Conservation (phyloP, 2,888 invertebrate genomes). For the Hypercompe scribonia region DNA sequence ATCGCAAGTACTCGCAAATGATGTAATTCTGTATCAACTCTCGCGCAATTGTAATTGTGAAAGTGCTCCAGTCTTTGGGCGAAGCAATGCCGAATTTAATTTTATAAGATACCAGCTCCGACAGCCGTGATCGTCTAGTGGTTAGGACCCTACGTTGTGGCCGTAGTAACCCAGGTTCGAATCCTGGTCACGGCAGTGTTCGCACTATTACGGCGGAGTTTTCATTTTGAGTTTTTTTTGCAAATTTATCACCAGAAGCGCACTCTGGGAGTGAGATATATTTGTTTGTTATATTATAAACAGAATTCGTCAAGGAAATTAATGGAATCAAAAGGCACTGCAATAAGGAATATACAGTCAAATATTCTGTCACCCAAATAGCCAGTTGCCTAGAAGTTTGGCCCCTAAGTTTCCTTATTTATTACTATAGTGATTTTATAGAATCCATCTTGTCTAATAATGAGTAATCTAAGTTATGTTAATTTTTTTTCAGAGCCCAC, state of each 20-base stretch:
- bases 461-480: no score
- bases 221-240: background rate
- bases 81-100: background rate
- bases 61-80: constrained; percentile 46
- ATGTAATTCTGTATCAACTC: constrained; percentile 10
- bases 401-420: background rate
- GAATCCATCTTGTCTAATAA: background rate
- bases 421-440: background rate
- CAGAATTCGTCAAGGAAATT: no score
- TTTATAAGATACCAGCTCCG: constrained; percentile 53
- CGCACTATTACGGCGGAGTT: constrained; percentile 51
- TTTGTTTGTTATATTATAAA: no score
- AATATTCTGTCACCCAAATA: no score
- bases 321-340: no score
- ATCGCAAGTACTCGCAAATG: no score
- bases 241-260: no score
- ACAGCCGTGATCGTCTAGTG: constrained; percentile 91
- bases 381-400: no score
- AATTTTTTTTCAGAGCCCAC: no score
- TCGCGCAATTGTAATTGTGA: constrained; percentile 44
- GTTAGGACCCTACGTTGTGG: constrained; percentile 92
- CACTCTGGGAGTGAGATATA: background rate
- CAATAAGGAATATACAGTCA: no score
- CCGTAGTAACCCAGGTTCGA: constrained; percentile 92
- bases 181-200: constrained; percentile 89